Conservation (phyloP, 2,888 invertebrate species). For the Nipponacmea schrenckii region DNA sequence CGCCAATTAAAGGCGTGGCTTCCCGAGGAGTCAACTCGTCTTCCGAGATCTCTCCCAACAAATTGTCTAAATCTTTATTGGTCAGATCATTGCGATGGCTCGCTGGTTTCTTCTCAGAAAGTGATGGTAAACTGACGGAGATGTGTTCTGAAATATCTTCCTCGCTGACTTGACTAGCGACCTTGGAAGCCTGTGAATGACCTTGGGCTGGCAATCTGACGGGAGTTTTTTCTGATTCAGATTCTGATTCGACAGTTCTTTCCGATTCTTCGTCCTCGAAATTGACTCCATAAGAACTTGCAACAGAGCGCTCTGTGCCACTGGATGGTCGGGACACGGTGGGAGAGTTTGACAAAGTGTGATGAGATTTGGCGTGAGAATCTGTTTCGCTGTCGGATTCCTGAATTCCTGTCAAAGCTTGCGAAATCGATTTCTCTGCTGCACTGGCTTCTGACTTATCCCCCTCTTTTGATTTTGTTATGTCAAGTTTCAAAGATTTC, state of each 20-base stretch:
- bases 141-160: conserved; percentile 43
- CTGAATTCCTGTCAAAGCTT: conserved; percentile 32
- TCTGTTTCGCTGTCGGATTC: conserved; percentile 43
- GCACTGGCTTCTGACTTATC: neutral
- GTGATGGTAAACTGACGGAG: conserved; percentile 36
- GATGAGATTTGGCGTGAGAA: conserved; percentile 35
- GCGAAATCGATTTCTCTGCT: neutral
- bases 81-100: conserved; percentile 22
- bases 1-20: conserved; percentile 24
- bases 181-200: conserved; percentile 5
- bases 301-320: conserved; percentile 41
- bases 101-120: conserved; percentile 41
- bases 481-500: conserved; percentile 35
- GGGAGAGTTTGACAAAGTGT: conserved; percentile 32
- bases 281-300: conserved; percentile 28
- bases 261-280: conserved; percentile 31
- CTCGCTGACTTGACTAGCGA: conserved; percentile 24
- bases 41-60: conserved; percentile 18
- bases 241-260: conserved; percentile 30
- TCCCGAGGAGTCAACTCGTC: conserved; percentile 38
- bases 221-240: conserved; percentile 44
- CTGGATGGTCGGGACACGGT: conserved; percentile 50
- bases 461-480: conserved; percentile 5
- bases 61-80: conserved; percentile 18
- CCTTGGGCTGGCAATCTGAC: conserved; percentile 20